These are phyloP conservation scores for Gavialis gangeticus DNA, from an alignment of 2,113 vertebrate genomes.

Conservation along the genomic window DNA sequence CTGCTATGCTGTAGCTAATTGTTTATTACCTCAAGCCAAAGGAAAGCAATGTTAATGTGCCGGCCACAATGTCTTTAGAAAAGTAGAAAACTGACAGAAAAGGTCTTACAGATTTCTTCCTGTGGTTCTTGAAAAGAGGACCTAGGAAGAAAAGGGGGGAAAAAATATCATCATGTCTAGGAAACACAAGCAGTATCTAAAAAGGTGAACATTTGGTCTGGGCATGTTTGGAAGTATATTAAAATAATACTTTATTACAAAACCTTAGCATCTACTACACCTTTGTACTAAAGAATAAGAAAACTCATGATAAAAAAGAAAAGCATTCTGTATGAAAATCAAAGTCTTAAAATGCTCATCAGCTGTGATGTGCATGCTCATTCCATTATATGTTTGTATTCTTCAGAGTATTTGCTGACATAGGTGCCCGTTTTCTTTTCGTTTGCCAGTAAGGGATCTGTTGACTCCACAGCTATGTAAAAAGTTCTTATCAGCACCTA, in stretches of 20 bases:
- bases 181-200: neutral
- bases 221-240: slow-evolving; percentile 24
- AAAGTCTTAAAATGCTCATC: slow-evolving; percentile 61
- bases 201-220: neutral
- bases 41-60: slow-evolving; percentile 34
- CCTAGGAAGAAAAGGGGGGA: neutral
- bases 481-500: slow-evolving; percentile 68
- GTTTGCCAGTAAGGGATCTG: slow-evolving; percentile 37
- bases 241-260: slow-evolving; percentile 42
- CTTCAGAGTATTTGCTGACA: slow-evolving; percentile 80
- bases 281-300: slow-evolving; percentile 31
- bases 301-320: slow-evolving; percentile 21
- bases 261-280: neutral
- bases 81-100: slow-evolving; percentile 45
- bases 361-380: slow-evolving; percentile 33
- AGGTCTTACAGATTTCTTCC: slow-evolving; percentile 56
- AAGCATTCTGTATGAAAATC: slow-evolving; percentile 62
- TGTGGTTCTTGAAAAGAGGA: slow-evolving; percentile 27
- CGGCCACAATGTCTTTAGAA: slow-evolving; percentile 34
- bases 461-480: slow-evolving; percentile 57
- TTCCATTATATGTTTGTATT: slow-evolving; percentile 66
- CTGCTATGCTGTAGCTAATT: slow-evolving; percentile 68
- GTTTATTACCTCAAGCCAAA: slow-evolving; percentile 77
- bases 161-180: neutral
- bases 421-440: slow-evolving; percentile 73